Evolutionary conservation across 2,888 invertebrate genomes (phyloP).

Genomic region (Lepeophtheirus nordmannii): DNA sequence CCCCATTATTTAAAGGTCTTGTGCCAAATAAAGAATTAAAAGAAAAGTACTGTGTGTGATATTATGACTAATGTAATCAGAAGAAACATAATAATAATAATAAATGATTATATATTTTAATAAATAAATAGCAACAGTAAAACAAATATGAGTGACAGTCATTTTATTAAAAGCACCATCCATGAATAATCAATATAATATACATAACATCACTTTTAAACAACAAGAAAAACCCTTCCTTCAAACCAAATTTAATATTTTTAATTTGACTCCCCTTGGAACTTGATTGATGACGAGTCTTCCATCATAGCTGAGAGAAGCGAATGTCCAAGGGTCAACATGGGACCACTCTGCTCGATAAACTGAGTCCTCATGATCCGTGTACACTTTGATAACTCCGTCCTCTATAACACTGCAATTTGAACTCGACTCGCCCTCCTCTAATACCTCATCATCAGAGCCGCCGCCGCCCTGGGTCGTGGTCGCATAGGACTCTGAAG

Average conservation of each 20-base stretch:
- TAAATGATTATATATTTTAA: no score
- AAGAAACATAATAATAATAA: no score
- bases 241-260: constrained; percentile 47
- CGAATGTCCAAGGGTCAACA: constrained; percentile 96
- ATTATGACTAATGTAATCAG: no score
- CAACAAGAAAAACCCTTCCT: no score
- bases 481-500: constrained; percentile 56
- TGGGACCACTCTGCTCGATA: constrained; percentile 94
- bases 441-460: constrained; percentile 30
- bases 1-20: no score
- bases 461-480: constrained; percentile 32
- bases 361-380: constrained; percentile 90
- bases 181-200: no score
- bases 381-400: constrained; percentile 76
- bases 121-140: no score
- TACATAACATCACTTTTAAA: no score
- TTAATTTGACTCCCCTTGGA: constrained; percentile 83
- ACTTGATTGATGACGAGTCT: constrained; percentile 80
- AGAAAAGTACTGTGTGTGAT: no score
- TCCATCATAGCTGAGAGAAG: constrained; percentile 95
- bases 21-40: no score
- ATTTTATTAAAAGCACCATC: no score
- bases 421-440: constrained; percentile 26
- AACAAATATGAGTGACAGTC: no score
- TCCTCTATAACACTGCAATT: constrained; percentile 51